Conservation (phyloP, 2,113 vertebrate genomes). For the Myanophis thanlyinensis region DNA sequence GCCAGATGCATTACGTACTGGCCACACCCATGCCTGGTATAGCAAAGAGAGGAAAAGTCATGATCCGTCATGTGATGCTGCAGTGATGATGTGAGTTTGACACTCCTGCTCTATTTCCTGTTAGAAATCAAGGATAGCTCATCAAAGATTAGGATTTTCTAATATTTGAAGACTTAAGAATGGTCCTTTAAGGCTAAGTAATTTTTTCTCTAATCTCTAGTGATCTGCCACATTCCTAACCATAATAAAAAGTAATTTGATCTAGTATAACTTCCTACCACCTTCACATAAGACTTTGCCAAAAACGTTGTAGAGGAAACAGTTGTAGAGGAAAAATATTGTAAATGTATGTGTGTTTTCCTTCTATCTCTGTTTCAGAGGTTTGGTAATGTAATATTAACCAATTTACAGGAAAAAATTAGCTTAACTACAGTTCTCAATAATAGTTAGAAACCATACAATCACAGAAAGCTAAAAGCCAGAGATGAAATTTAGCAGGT, state of each 20-base stretch:
- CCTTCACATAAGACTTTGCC: not conserved
- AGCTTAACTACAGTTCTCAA: not conserved
- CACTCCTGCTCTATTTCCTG: no score
- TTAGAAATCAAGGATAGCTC: not conserved
- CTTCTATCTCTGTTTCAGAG: not conserved
- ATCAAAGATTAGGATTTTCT: not conserved
- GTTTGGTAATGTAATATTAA: not conserved
- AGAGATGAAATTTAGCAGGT: no score
- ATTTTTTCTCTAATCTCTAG: not conserved
- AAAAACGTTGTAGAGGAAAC: not conserved
- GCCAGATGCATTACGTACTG: no score
- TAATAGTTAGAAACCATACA: not conserved
- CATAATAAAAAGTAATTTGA: not conserved
- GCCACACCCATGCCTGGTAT: no score
- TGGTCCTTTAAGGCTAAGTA: not conserved
- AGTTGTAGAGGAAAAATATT: not conserved
- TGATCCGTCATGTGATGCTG: no score
- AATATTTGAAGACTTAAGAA: not conserved
- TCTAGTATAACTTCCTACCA: not conserved
- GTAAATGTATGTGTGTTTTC: not conserved
- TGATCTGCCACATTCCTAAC: not conserved
- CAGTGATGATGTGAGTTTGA: no score
- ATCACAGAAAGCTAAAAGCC: not conserved
- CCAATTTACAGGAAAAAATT: not conserved
- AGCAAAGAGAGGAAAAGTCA: no score